Base-by-base conservation (phyloP, 1,140 invertebrate species). In the Pogonus chalceus region DNA sequence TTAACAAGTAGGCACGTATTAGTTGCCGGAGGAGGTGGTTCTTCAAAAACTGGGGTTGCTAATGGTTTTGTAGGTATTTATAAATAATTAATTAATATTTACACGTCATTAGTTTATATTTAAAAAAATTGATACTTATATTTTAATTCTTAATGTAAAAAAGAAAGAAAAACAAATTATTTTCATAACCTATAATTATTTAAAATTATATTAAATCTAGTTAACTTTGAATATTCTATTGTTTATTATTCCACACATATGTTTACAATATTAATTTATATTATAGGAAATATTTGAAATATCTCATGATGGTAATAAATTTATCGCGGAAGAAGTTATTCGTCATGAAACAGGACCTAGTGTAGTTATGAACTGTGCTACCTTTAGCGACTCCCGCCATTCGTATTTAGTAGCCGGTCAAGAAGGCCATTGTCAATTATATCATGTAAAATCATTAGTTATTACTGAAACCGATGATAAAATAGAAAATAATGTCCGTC, bases 11-110 rank as follows among this genome's bases (percentile, higher is more conserved):
- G 92, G 55, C 92, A 98, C 76, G 84, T 98, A 62, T 72, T 98
- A 46, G 90, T 98, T 23, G 93, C 88, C 57, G 95, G 95, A 39
- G 95, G 95, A 48, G 95, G 95, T 52, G 95, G 95, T 48, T 85
- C 88, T 16, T 85, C 92, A 18, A 96, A 94, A 73, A 97, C 93
- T 39, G 95, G 95, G 20, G 87, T 98, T 54, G 83, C 86, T 16
- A 98, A 98, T 80, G 90, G 90, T 71, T 93, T 98, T 77, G 92
- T 90, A 74, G 82, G 85, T 79, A 55, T 64, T 54, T 43, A 43
- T 12, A 12, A 43, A 43, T 43, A 31, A 4, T 7, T 31, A 31
- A 31, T 31, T 31, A 31, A n/a, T n/a, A n/a, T n/a, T n/a, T n/a
- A n/a, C n/a, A n/a, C n/a, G n/a, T n/a, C n/a, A n/a, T n/a, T n/a